These are phyloP conservation scores for Trididemnum nubilum DNA, from an alignment of 23 tunicate species.

Conservation along the genomic window DNA sequence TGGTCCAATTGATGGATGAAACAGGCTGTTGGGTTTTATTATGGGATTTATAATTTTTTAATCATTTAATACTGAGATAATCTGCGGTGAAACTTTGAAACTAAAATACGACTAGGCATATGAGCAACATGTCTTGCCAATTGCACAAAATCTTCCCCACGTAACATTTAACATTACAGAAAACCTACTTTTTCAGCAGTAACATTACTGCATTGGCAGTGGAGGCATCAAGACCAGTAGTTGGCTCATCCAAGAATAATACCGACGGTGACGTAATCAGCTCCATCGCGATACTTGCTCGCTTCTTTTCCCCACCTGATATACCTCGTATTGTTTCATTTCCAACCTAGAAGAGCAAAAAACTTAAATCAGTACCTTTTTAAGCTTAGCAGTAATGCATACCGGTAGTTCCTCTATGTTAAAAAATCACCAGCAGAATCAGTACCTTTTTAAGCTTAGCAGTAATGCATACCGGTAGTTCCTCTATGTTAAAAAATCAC, in stretches of 20 bases:
- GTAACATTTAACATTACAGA: too few species aligned
- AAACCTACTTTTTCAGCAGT: slow-evolving; percentile 67
- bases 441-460: not conserved
- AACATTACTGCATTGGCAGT: slow-evolving; percentile 95
- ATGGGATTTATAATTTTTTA: too few species aligned
- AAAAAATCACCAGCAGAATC: not conserved
- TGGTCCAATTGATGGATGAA: too few species aligned
- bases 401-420: not conserved
- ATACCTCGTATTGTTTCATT: slow-evolving; percentile 87
- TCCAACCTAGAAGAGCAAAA: slow-evolving; percentile 82
- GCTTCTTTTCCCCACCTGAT: slow-evolving; percentile 95
- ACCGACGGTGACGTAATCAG: slow-evolving; percentile 87
- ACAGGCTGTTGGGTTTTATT: too few species aligned
- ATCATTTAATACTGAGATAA: too few species aligned
- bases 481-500: too few species aligned
- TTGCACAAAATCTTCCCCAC: too few species aligned
- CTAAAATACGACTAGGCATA: too few species aligned
- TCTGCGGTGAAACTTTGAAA: too few species aligned
- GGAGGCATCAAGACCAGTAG: slow-evolving; percentile 75
- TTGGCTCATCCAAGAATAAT: slow-evolving; percentile 69
- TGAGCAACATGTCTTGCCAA: too few species aligned
- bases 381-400: not conserved
- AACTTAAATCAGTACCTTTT: too few species aligned
- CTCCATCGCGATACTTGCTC: slow-evolving; percentile 85
- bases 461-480: too few species aligned